A percentile compares a stretch with the other conserved stretches of the same genome.
Conservation (phyloP, 1,140 invertebrate species). For the Lasaia peninsularis region DNA sequence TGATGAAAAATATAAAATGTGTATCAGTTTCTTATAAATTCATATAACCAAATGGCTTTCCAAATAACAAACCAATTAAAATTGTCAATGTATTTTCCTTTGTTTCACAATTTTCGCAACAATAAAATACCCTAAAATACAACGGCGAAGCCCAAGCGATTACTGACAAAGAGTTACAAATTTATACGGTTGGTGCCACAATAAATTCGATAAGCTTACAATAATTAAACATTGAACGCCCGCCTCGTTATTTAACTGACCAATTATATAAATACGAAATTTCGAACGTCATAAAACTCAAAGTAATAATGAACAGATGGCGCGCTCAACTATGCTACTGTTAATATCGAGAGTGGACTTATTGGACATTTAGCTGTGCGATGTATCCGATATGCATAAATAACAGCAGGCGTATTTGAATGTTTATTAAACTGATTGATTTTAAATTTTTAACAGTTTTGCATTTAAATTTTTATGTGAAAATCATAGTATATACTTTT, state of each 20-base stretch:
- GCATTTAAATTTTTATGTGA: too few relatives aligned
- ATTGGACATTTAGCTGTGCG: constrained; percentile 53
- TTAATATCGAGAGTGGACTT: constrained; percentile 59
- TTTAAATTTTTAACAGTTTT: neutral
- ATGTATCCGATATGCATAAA: constrained; percentile 7
- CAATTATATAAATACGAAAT: constrained; percentile 58
- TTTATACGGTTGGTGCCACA: constrained; percentile 13
- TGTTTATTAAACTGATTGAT: neutral
- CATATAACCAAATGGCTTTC: neutral
- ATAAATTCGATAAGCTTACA: constrained; percentile 36
- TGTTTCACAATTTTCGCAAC: constrained; percentile 3
- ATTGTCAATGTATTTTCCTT: constrained; percentile 9
- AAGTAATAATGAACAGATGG: constrained; percentile 63
- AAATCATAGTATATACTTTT: too few relatives aligned
- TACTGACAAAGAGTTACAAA: constrained; percentile 17
- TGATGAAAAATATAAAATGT: too few relatives aligned
- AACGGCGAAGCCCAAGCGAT: constrained; percentile 20
- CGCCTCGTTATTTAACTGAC: constrained; percentile 49
- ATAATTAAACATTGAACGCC: constrained; percentile 41
- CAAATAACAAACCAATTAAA: constrained; percentile 8
- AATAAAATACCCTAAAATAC: constrained; percentile 7
- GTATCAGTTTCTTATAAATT: neutral
- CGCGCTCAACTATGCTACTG: constrained; percentile 55
- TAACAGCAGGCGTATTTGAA: constrained; percentile 3
- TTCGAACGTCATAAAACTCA: constrained; percentile 63